Evolutionary conservation across 2,797 vertebrate genomes (phyloP), one percentile per base, ranked within the genome.

Genomic region (Fringilla coelebs): DNA sequence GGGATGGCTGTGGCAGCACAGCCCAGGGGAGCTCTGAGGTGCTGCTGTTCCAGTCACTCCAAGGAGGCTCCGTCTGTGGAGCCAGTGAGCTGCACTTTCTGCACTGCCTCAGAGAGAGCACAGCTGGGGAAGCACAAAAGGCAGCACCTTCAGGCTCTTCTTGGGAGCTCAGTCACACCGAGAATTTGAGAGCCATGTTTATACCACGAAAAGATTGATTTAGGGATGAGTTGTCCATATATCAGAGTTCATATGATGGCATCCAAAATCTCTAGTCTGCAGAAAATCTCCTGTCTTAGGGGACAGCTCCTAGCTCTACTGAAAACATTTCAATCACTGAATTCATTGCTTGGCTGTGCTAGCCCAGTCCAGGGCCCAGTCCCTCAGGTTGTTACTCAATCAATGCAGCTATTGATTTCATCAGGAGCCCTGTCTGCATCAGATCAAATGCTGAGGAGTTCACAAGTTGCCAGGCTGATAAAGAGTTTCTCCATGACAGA

Each of bases 311-410:
- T 34, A 81, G 74, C 63, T 92, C 81, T 60, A 28, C 77, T 70
- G 86, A 93, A 95, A 86, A 58, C 80, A 67, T 84, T 94, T 87
- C 90, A 85, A 45, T 93, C 94, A 93, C 77, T 45, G 60, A 73
- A 85, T 93, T 86, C 41, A 76, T 74, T 45, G 5, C 91, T 78
- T 81, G 72, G 43, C 75, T 73, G 40, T 31, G 57, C 71, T 28
- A 70, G 76, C 54, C 73, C 85, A 31, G 71, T 17, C 41, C 58
- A 45, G 62, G 61, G 89, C 77, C 24, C 52, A 21, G 76, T 86
- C 85, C 90, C 83, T 76, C 71, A 75, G 48, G 79, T 79, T 86
- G 74, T 85, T 86, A 48, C 77, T 94, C 88, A 66, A 90, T 93
- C 91, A 81, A 63, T 88, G 75, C n/a, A 62, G 63, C 67, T 73